Evolutionary conservation across 2,888 invertebrate species (phyloP).

Genomic region (Euplagia quadripunctaria): DNA sequence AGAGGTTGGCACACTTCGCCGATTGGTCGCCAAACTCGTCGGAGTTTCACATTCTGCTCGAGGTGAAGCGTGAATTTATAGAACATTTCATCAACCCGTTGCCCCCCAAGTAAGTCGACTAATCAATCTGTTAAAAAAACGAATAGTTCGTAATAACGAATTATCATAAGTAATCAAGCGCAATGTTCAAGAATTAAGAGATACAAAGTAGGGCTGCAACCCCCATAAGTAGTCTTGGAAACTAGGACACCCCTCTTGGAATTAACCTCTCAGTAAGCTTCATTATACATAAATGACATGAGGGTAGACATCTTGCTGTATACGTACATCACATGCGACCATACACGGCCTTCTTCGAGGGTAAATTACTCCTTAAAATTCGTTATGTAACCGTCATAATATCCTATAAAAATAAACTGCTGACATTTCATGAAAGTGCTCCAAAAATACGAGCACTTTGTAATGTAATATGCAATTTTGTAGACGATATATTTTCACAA

Average conservation of each 20-base stretch:
- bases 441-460: constrained; percentile 51
- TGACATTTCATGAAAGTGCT: constrained; percentile 49
- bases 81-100: constrained; percentile 89
- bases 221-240: not conserved
- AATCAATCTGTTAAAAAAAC: constrained; percentile 9
- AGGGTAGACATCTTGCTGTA: not conserved
- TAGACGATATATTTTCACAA: constrained; percentile 52
- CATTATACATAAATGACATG: not conserved
- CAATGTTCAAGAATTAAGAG: constrained; percentile 24
- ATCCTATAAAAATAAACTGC: constrained; percentile 56
- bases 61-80: constrained; percentile 91
- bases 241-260: not conserved
- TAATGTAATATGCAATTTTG: constrained; percentile 59
- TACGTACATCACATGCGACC: not conserved
- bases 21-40: constrained; percentile 92
- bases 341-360: constrained; percentile 1
- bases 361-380: constrained; percentile 27
- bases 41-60: constrained; percentile 91
- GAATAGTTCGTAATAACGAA: constrained; percentile 38
- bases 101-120: constrained; percentile 83
- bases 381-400: constrained; percentile 29
- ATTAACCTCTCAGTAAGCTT: constrained; percentile 7
- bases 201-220: constrained; percentile 7
- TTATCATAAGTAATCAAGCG: constrained; percentile 52
- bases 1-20: constrained; percentile 91